Evolutionary conservation across 1,140 invertebrate genomes (phyloP).

Genomic region (Heliconius eleuchia): DNA sequence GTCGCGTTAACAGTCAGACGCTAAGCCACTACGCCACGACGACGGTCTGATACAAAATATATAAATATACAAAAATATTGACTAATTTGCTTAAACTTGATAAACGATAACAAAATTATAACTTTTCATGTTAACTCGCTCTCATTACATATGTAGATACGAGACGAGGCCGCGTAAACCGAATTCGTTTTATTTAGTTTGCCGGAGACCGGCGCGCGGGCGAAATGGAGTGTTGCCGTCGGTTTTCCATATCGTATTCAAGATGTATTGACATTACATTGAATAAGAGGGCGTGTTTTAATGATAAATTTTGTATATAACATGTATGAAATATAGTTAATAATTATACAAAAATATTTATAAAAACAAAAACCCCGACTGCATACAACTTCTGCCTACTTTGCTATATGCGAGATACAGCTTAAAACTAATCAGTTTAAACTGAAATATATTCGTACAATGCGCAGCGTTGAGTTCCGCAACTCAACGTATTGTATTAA

Average conservation of each 20-base stretch:
- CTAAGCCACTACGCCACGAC: too few species aligned
- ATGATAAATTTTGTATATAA: too few species aligned
- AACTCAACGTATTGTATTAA: too few species aligned
- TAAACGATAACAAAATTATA: background rate
- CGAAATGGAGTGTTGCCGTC: conserved; percentile 25
- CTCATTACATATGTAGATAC: background rate
- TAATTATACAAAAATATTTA: too few species aligned
- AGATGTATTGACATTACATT: background rate
- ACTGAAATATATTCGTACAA: too few species aligned
- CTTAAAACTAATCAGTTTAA: too few species aligned
- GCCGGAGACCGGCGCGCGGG: conserved; percentile 4
- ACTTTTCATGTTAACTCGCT: background rate
- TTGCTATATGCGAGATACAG: too few species aligned
- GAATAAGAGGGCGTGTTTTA: background rate
- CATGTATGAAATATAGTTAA: too few species aligned
- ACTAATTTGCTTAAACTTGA: background rate
- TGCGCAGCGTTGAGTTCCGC: too few species aligned
- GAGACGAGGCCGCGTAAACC: conserved; percentile 1
- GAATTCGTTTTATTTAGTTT: conserved; percentile 24
- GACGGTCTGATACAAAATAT: background rate
- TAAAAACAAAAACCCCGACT: too few species aligned
- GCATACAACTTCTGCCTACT: too few species aligned
- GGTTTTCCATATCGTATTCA: conserved; percentile 29
- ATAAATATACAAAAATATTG: background rate
- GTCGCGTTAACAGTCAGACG: too few species aligned